A percentile compares a stretch with the other conserved stretches of the same genome.
Conservation (phyloP, 2,113 vertebrate genomes). For the Pteruthius melanotis region DNA sequence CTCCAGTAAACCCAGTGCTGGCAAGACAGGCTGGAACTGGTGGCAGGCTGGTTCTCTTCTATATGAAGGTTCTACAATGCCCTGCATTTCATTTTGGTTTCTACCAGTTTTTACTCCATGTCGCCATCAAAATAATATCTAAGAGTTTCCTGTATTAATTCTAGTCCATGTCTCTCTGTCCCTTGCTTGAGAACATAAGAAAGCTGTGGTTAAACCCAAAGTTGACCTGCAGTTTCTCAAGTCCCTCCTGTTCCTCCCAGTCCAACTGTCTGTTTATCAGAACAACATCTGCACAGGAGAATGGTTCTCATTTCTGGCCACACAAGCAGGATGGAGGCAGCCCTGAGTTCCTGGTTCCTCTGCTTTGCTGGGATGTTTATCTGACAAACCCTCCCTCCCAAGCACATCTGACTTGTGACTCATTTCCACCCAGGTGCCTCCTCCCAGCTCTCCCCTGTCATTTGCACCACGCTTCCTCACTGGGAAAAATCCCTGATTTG, state of each 20-base stretch:
- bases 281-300: background rate
- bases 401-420: background rate
- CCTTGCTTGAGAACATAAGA: background rate
- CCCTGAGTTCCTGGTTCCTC: background rate
- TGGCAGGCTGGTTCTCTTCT: fast-evolving
- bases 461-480: background rate
- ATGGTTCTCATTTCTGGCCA: background rate
- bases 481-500: background rate
- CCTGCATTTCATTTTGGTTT: background rate
- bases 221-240: background rate
- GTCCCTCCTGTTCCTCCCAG: background rate
- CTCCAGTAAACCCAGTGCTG: background rate
- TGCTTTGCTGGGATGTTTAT: background rate
- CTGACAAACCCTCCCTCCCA: background rate
- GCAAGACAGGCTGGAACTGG: background rate
- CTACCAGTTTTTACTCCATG: background rate
- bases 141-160: background rate
- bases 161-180: fast-evolving
- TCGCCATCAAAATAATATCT: background rate
- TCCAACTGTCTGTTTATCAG: fast-evolving
- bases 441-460: background rate
- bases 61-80: fast-evolving
- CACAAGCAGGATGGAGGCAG: background rate
- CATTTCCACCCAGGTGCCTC: background rate
- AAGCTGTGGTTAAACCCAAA: background rate